Evolutionary conservation across 2,888 invertebrate genomes (phyloP).

Genomic region (Bombyx huttoni): DNA sequence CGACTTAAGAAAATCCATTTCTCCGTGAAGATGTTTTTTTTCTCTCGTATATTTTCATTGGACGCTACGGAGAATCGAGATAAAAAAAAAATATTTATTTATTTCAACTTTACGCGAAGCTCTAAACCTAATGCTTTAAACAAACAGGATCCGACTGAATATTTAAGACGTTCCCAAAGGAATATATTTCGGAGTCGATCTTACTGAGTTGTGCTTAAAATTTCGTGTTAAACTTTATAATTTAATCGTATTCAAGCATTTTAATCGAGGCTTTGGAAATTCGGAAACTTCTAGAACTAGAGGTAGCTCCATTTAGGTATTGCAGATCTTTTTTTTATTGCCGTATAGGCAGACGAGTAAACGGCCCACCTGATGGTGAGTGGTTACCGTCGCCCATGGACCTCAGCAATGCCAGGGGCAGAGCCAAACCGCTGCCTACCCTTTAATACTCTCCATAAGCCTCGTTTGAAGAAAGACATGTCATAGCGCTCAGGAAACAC

Average conservation of each 20-base stretch:
- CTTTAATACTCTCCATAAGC: too few species aligned
- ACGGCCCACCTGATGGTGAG: too few species aligned
- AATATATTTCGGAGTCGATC: conserved; percentile 1
- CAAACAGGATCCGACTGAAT: conserved; percentile 1
- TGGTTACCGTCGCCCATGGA: too few species aligned
- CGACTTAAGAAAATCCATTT: conserved; percentile 2
- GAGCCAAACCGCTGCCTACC: too few species aligned
- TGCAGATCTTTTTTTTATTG: too few species aligned
- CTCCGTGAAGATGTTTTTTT: conserved; percentile 1
- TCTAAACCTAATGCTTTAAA: conserved; percentile 3
- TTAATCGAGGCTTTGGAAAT: not conserved
- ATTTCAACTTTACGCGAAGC: conserved; percentile 1
- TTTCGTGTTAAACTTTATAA: not conserved
- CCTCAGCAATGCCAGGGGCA: too few species aligned
- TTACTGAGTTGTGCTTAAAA: not conserved
- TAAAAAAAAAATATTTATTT: conserved; percentile 4
- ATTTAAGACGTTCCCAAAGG: conserved; percentile 1
- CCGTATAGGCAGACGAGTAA: too few species aligned
- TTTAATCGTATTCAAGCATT: not conserved
- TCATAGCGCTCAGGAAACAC: too few species aligned
- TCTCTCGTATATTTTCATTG: conserved; percentile 1
- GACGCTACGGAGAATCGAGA: not conserved
- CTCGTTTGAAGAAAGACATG: too few species aligned
- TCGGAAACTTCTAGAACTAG: too few species aligned
- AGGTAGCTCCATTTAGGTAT: too few species aligned